Percentiles rank a stretch among this genome's conserved stretches.
Evolutionary conservation across 2,888 invertebrate genomes (phyloP).

Genomic region (Homarus gammarus): DNA sequence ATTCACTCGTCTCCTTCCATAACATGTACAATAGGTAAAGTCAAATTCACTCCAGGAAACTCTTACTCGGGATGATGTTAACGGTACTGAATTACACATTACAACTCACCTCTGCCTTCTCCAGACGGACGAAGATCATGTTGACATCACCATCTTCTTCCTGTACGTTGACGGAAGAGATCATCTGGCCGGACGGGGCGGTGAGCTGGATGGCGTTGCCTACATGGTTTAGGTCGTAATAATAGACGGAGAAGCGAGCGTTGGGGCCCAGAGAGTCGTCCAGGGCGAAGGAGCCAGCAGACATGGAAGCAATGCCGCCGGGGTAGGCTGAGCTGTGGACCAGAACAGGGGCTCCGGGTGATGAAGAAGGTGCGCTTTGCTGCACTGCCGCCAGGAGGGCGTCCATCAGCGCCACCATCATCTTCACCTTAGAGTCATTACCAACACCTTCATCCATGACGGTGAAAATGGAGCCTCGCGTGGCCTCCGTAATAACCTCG

Average conservation of each 20-base stretch:
- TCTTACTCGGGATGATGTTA: too few relatives aligned
- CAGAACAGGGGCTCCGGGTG: slow-evolving; percentile 57
- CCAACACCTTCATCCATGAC: slow-evolving; percentile 76
- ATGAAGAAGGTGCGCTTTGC: slow-evolving; percentile 36
- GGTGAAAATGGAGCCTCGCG: slow-evolving; percentile 69
- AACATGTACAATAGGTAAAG: too few relatives aligned
- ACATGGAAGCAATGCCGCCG: slow-evolving; percentile 72
- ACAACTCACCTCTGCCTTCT: slow-evolving; percentile 54
- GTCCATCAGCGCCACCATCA: slow-evolving; percentile 74
- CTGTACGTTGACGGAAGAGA: slow-evolving; percentile 69
- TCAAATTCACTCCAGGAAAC: too few relatives aligned
- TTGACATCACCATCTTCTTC: slow-evolving; percentile 75
- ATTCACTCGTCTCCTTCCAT: too few relatives aligned
- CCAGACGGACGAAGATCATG: slow-evolving; percentile 71
- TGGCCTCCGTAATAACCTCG: slow-evolving; percentile 42
- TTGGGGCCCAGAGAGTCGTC: slow-evolving; percentile 71
- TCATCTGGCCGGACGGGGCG: slow-evolving; percentile 64
- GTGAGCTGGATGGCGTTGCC: slow-evolving; percentile 74
- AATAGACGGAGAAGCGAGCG: slow-evolving; percentile 72
- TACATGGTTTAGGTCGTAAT: slow-evolving; percentile 75
- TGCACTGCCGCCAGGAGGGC: slow-evolving; percentile 69
- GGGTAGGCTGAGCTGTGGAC: slow-evolving; percentile 69
- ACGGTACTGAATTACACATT: neutral
- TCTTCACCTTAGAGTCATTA: slow-evolving; percentile 74
- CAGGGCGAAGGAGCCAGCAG: slow-evolving; percentile 68